Percentiles rank a stretch among this genome's conserved stretches.
Conservation (phyloP, 2,888 invertebrate species). For the Pandemis heparana region DNA sequence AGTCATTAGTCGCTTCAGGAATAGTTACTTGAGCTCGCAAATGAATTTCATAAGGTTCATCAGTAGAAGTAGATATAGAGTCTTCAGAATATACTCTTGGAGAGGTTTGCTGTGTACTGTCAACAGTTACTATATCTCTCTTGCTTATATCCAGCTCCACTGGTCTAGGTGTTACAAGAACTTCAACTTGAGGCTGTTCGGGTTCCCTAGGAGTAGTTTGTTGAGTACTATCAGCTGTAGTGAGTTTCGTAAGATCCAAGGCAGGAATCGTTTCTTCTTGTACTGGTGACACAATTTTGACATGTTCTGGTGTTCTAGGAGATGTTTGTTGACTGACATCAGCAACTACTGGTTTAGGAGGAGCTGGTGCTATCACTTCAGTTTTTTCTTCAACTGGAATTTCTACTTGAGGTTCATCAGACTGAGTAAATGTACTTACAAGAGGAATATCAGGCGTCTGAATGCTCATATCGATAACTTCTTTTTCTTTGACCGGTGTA, state of each 20-base stretch:
- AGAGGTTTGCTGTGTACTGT: slow-evolving; percentile 81
- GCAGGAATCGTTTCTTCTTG: slow-evolving; percentile 44
- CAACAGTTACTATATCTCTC: slow-evolving; percentile 46
- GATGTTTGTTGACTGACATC: slow-evolving; percentile 56
- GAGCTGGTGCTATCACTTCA: slow-evolving; percentile 5
- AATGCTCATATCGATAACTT: slow-evolving; percentile 67
- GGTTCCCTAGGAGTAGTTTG: slow-evolving; percentile 86
- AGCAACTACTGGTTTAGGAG: slow-evolving; percentile 47
- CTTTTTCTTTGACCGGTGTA: slow-evolving; percentile 65
- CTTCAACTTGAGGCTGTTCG: slow-evolving; percentile 41
- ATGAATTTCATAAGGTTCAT: slow-evolving; percentile 87
- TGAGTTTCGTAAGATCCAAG: slow-evolving; percentile 39
- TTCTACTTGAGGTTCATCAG: slow-evolving; percentile 66
- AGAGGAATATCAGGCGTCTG: slow-evolving; percentile 73
- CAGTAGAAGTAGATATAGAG: slow-evolving; percentile 80
- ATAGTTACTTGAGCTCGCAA: slow-evolving; percentile 86
- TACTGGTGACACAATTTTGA: slow-evolving; percentile 41
- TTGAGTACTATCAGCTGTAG: slow-evolving; percentile 61
- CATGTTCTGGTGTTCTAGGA: slow-evolving; percentile 47
- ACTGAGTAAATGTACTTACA: slow-evolving; percentile 75
- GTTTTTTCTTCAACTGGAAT: slow-evolving; percentile 37
- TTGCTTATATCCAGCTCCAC: slow-evolving; percentile 54
- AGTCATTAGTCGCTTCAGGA: slow-evolving; percentile 74
- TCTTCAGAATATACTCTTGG: slow-evolving; percentile 85
- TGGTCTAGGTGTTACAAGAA: slow-evolving; percentile 21